Percentiles rank a stretch among this genome's conserved stretches.
These are phyloP conservation scores for Catonia carolina DNA, from an alignment of 2,888 invertebrate genomes.

Conservation along the genomic window DNA sequence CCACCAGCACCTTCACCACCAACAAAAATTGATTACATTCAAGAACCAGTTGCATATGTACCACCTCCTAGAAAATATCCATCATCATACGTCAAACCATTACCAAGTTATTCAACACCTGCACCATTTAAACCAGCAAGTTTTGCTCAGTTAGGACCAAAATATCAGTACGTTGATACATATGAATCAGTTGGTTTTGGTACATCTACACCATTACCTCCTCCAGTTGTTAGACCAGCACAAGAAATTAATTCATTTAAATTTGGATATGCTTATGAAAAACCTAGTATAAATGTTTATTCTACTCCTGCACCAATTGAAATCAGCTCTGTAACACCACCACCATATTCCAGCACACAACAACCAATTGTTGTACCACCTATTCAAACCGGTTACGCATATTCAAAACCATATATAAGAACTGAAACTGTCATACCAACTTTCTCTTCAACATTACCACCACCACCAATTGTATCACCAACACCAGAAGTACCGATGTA, in stretches of 20 bases:
- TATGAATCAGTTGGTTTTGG: no score
- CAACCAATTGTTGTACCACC: neutral
- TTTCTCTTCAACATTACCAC: neutral
- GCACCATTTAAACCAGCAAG: conserved; percentile 14
- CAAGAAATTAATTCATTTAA: conserved; percentile 7
- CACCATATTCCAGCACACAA: neutral
- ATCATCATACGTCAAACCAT: conserved; percentile 5
- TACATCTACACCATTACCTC: neutral
- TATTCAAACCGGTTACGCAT: conserved; percentile 20
- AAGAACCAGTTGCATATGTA: conserved; percentile 2
- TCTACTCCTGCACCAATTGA: conserved; percentile 10
- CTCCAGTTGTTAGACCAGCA: conserved; percentile 6
- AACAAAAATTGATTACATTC: neutral
- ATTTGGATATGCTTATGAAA: conserved; percentile 21
- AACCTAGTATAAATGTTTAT: conserved; percentile 4
- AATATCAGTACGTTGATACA: conserved; percentile 1
- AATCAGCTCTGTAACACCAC: neutral
- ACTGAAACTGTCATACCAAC: conserved; percentile 16
- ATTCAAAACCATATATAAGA: conserved; percentile 22
- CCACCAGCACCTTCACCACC: conserved; percentile 11
- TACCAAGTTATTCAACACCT: conserved; percentile 13
- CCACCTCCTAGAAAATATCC: neutral
- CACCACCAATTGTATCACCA: conserved; percentile 8
- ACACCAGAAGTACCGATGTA: conserved; percentile 23
- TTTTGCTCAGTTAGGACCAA: neutral